Conservation (phyloP, 2,797 vertebrate species). For the Zalophus californianus region DNA sequence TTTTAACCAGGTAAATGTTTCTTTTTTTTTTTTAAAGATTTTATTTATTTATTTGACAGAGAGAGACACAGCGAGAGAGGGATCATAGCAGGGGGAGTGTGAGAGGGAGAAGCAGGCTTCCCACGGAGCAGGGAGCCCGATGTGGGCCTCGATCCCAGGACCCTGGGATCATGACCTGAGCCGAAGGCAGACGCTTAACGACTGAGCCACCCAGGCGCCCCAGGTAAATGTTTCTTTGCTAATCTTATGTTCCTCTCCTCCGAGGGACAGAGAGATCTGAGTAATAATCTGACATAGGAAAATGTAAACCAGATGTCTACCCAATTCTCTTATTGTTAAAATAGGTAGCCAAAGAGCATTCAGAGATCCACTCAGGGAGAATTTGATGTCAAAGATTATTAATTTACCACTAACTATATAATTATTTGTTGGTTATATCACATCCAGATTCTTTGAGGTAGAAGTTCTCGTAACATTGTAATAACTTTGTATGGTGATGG, state of each 20-base stretch:
- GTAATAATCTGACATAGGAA: neutral
- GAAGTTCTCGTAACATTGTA: neutral
- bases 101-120: too few relatives aligned
- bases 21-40: neutral
- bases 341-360: neutral
- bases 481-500: neutral
- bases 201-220: too few relatives aligned
- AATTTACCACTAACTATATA: neutral
- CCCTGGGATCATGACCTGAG: too few relatives aligned
- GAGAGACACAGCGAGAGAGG: too few relatives aligned
- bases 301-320: neutral
- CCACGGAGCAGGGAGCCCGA: too few relatives aligned
- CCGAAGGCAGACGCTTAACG: too few relatives aligned
- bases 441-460: neutral
- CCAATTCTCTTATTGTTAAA: slow-evolving; percentile 20
- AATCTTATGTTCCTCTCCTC: neutral
- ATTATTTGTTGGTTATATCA: neutral
- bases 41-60: too few relatives aligned
- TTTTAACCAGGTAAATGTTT: slow-evolving; percentile 11
- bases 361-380: neutral
- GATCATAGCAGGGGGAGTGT: too few relatives aligned
- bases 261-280: neutral
- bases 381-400: neutral
- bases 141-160: too few relatives aligned
- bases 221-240: neutral